These are phyloP conservation scores for Gymnocephalus cernua DNA, from an alignment of 2,113 vertebrate genomes.

Conservation along the genomic window DNA sequence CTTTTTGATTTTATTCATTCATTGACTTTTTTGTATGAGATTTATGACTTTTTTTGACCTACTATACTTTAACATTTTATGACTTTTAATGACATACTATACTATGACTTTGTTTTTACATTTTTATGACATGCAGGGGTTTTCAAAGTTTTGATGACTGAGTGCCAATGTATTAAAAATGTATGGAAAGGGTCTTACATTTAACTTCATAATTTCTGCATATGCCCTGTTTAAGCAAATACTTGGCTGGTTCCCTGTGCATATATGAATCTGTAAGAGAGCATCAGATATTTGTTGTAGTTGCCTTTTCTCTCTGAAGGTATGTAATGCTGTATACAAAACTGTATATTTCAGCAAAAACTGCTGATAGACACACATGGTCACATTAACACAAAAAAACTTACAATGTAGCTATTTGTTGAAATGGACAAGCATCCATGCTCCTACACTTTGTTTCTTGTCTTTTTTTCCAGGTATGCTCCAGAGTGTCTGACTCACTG, in stretches of 20 bases:
- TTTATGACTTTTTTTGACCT: too few species aligned
- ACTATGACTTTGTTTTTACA: too few species aligned
- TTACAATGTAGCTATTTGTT: neutral
- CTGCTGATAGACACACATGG: neutral
- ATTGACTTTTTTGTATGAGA: too few species aligned
- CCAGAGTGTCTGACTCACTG: constrained; percentile 94
- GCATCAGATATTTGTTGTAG: neutral
- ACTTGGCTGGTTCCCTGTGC: neutral
- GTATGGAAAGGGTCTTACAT: too few species aligned
- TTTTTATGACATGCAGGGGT: too few species aligned
- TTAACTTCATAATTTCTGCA: too few species aligned
- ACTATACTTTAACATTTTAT: too few species aligned
- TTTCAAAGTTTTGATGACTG: too few species aligned
- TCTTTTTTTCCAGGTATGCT: constrained; percentile 89
- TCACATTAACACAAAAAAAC: neutral
- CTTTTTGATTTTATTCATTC: too few species aligned
- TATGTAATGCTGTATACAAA: neutral
- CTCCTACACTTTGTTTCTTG: neutral
- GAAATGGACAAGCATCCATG: neutral
- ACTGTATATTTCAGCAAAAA: neutral
- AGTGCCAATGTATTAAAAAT: too few species aligned
- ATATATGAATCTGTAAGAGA: neutral
- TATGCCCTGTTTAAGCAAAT: too few species aligned
- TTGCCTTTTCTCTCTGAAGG: neutral
- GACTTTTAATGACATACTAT: too few species aligned